These are phyloP conservation scores for Pangasianodon hypophthalmus DNA, from an alignment of 2,113 vertebrate genomes.

Conservation along the genomic window DNA sequence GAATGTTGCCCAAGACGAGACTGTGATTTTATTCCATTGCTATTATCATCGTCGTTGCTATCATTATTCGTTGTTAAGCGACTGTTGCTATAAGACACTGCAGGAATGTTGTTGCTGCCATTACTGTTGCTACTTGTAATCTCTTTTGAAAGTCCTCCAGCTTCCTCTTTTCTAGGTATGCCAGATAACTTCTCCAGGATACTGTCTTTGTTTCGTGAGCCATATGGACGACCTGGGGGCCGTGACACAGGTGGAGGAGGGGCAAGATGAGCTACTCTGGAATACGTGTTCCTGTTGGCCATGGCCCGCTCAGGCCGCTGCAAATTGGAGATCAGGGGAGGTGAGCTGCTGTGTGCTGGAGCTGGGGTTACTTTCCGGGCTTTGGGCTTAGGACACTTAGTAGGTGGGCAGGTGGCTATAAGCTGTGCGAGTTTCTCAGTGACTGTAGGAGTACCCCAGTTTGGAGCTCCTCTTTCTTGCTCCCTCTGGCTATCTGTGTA, in stretches of 20 bases:
- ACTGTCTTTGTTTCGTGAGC: slow-evolving; percentile 74
- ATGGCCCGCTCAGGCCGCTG: slow-evolving; percentile 74
- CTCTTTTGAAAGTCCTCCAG: slow-evolving; percentile 63
- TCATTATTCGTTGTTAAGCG: slow-evolving; percentile 61
- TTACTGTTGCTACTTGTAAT: slow-evolving; percentile 56
- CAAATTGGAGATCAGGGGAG: slow-evolving; percentile 75
- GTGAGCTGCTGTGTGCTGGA: slow-evolving; percentile 66
- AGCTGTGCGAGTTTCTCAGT: slow-evolving; percentile 95
- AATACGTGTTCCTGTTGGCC: slow-evolving; percentile 78
- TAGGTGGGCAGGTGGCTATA: slow-evolving; percentile 92
- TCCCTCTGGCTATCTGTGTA: slow-evolving; percentile 79
- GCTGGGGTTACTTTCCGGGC: slow-evolving; percentile 65
- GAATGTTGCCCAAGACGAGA: slow-evolving; percentile 62
- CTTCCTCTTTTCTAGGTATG: slow-evolving; percentile 68
- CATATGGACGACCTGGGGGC: slow-evolving; percentile 75
- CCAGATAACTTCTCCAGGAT: slow-evolving; percentile 64
- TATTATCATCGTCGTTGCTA: slow-evolving; percentile 62
- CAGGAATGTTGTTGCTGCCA: slow-evolving; percentile 68
- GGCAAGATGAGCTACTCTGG: slow-evolving; percentile 72
- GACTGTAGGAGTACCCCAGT: slow-evolving; percentile 84
- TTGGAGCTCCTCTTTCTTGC: slow-evolving; percentile 77
- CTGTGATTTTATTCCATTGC: slow-evolving; percentile 62
- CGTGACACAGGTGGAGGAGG: slow-evolving; percentile 74
- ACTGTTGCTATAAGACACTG: slow-evolving; percentile 64
- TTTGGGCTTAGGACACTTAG: slow-evolving; percentile 93